phyloP scores from a whole-genome alignment of 2,888 invertebrate genomes.

The Vanessa cardui region DNA sequence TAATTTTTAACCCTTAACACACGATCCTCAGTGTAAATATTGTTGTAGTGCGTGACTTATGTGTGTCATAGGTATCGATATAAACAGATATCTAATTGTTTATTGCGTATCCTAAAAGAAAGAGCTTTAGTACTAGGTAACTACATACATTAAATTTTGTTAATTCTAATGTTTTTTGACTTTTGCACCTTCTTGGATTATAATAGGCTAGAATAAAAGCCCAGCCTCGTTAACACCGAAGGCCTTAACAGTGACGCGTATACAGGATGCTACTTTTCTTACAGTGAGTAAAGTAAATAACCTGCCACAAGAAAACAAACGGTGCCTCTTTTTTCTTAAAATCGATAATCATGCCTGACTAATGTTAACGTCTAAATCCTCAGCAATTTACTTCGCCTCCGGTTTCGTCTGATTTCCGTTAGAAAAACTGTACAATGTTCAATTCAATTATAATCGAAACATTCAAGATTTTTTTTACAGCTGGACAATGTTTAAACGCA shows the following conservation, averaged over 20 bases:
- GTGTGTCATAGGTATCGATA: not conserved
- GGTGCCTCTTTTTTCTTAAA: not conserved
- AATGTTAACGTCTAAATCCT: conserved; percentile 1
- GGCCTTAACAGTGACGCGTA: too few species aligned
- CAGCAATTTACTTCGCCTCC: not conserved
- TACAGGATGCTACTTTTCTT: too few species aligned
- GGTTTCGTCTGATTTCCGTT: not conserved
- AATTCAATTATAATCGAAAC: not conserved
- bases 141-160: too few species aligned
- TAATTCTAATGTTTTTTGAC: too few species aligned
- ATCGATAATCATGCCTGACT: conserved; percentile 1
- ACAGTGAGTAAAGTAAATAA: too few species aligned
- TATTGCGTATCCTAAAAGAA: not conserved
- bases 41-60: not conserved
- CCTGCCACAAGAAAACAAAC: not conserved
- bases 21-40: not conserved
- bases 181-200: too few species aligned
- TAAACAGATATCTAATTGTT: not conserved
- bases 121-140: not conserved
- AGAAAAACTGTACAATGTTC: conserved; percentile 1
- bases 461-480: conserved; percentile 1
- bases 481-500: conserved; percentile 1
- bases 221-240: too few species aligned
- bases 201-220: too few species aligned
- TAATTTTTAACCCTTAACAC: conserved; percentile 14